These are phyloP conservation scores for Heliconius hewitsoni DNA, from an alignment of 1,140 invertebrate species.

Conservation along the genomic window DNA sequence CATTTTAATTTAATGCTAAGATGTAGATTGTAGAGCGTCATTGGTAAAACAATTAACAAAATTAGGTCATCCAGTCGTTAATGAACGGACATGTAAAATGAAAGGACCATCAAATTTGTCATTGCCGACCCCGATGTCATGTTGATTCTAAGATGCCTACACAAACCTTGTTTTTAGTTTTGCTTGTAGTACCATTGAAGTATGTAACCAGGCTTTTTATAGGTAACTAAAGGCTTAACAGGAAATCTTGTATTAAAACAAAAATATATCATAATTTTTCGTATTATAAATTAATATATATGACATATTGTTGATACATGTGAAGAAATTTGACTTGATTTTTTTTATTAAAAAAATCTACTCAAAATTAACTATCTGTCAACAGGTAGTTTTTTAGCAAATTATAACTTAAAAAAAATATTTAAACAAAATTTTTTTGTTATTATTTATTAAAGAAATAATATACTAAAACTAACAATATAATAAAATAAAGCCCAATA, in stretches of 20 bases:
- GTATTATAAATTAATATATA: too few relatives aligned
- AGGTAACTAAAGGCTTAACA: background rate
- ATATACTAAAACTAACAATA: too few relatives aligned
- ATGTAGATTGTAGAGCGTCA: background rate
- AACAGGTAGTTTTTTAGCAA: background rate
- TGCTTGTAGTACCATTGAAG: background rate
- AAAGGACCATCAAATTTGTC: slow-evolving; percentile 26
- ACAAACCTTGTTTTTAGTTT: background rate
- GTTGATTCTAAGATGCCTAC: background rate
- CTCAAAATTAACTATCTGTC: too few relatives aligned
- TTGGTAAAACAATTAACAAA: slow-evolving; percentile 3
- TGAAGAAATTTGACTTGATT: too few relatives aligned
- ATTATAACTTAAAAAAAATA: too few relatives aligned
- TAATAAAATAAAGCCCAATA: background rate
- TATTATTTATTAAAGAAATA: too few relatives aligned
- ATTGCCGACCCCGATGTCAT: background rate
- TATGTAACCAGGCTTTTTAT: background rate
- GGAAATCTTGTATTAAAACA: too few relatives aligned
- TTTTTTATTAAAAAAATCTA: too few relatives aligned
- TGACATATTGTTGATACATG: too few relatives aligned
- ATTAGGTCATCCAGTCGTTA: slow-evolving; percentile 26
- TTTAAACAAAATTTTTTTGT: too few relatives aligned
- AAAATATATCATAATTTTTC: too few relatives aligned
- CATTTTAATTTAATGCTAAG: background rate
- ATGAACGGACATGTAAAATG: slow-evolving; percentile 18